A percentile compares a stretch with the other conserved stretches of the same genome.
These are phyloP conservation scores for Calvadosia cruxmelitensis DNA, from an alignment of 30 jellyfish, hydroid and myxozoan genomes.

Conservation along the genomic window DNA sequence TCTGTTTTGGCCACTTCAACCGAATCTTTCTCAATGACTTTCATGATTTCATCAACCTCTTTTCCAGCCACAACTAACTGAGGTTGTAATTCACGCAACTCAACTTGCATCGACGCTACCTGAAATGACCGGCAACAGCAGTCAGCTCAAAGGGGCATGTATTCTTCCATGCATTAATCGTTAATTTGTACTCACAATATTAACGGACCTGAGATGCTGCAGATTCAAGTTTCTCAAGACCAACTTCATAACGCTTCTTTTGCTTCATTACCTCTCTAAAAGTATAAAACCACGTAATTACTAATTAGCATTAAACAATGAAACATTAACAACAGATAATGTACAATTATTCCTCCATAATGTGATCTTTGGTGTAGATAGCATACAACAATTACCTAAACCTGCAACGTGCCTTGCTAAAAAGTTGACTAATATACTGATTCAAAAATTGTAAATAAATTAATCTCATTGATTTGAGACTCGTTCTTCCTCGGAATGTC, in stretches of 20 bases:
- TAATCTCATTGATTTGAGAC: too few species aligned
- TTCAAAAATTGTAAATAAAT: too few species aligned
- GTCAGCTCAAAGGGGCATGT: neutral
- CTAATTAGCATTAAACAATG: too few species aligned
- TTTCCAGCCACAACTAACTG: conserved; percentile 90
- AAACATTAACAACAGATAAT: too few species aligned
- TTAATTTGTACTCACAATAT: neutral
- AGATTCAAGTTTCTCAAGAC: conserved; percentile 76
- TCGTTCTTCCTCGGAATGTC: too few species aligned
- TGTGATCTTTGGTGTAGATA: too few species aligned
- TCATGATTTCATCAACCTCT: conserved; percentile 95
- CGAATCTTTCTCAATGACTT: conserved; percentile 86
- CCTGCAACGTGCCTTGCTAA: too few species aligned
- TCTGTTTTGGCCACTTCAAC: conserved; percentile 98
- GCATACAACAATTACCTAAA: too few species aligned
- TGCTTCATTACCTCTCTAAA: conserved; percentile 88
- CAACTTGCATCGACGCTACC: conserved; percentile 96
- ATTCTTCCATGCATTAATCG: too few species aligned
- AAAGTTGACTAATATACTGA: too few species aligned
- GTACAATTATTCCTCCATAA: too few species aligned
- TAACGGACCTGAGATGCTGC: conserved; percentile 95
- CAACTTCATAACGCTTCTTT: conserved; percentile 86
- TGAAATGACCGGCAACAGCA: conserved; percentile 1
- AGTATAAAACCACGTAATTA: too few species aligned
- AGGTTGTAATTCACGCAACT: conserved; percentile 81